Evolutionary conservation across 2,888 invertebrate genomes (phyloP).

Genomic region (Blera fallax): DNA sequence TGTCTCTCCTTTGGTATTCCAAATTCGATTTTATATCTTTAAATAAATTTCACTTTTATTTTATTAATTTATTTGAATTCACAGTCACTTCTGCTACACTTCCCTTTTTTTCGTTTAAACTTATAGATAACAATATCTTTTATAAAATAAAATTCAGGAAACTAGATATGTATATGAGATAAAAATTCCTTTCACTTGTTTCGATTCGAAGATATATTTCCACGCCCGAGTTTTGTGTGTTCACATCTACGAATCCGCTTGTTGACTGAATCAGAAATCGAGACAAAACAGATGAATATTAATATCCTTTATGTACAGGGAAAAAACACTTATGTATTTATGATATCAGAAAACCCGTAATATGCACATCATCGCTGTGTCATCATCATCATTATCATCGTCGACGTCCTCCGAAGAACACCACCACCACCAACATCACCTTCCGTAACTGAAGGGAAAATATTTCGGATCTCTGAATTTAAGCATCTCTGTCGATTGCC

Average conservation of each 20-base stretch:
- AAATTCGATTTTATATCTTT: neutral
- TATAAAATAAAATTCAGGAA: no score
- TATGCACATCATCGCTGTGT: slow-evolving; percentile 63
- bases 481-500: slow-evolving; percentile 58
- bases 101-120: neutral
- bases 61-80: neutral
- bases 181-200: slow-evolving; percentile 1
- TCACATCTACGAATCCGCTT: slow-evolving; percentile 53
- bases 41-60: neutral
- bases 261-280: slow-evolving; percentile 69
- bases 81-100: neutral
- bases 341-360: slow-evolving; percentile 55
- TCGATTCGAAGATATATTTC: neutral
- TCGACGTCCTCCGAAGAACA: slow-evolving; percentile 6
- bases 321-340: slow-evolving; percentile 61
- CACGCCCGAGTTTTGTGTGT: slow-evolving; percentile 46
- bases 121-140: neutral
- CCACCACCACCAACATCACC: slow-evolving; percentile 60
- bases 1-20: neutral
- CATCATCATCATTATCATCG: slow-evolving; percentile 43
- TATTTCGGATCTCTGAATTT: slow-evolving; percentile 64
- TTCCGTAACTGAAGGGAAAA: slow-evolving; percentile 58
- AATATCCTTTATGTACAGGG: slow-evolving; percentile 64
- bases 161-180: no score
- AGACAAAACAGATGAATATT: slow-evolving; percentile 62